Conservation (phyloP, 2,113 vertebrate species). For the Scytalopus superciliaris region DNA sequence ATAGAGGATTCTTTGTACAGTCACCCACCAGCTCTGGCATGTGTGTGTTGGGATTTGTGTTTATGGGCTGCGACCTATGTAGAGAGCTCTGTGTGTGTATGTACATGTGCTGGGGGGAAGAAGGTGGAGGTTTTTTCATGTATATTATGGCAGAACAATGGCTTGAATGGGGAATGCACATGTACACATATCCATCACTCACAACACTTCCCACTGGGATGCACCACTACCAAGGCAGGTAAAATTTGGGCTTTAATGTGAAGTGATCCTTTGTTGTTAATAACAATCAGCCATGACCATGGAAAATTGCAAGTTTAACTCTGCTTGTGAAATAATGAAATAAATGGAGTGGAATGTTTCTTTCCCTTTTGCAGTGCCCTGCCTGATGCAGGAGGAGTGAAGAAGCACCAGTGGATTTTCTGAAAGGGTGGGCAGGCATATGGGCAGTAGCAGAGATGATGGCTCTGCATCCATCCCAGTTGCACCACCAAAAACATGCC, state of each 20-base stretch:
- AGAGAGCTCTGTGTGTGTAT: neutral
- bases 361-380: neutral
- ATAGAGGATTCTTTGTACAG: neutral
- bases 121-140: neutral
- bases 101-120: neutral
- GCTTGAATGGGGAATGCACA: neutral
- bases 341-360: neutral
- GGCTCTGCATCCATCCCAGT: neutral
- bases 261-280: neutral
- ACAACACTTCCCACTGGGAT: neutral
- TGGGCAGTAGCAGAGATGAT: neutral
- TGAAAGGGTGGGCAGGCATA: neutral
- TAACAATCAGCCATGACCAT: neutral
- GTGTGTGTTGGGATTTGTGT: neutral
- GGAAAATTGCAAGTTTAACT: neutral
- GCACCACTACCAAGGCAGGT: neutral
- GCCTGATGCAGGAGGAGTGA: neutral
- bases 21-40: accelerated
- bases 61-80: neutral
- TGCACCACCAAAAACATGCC: accelerated
- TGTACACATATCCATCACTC: neutral
- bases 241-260: neutral
- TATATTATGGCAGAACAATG: neutral
- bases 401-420: neutral
- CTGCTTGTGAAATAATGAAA: constrained; percentile 11